Evolutionary conservation across 2,888 invertebrate species (phyloP).

Genomic region (Cecidostiba fungosa): DNA sequence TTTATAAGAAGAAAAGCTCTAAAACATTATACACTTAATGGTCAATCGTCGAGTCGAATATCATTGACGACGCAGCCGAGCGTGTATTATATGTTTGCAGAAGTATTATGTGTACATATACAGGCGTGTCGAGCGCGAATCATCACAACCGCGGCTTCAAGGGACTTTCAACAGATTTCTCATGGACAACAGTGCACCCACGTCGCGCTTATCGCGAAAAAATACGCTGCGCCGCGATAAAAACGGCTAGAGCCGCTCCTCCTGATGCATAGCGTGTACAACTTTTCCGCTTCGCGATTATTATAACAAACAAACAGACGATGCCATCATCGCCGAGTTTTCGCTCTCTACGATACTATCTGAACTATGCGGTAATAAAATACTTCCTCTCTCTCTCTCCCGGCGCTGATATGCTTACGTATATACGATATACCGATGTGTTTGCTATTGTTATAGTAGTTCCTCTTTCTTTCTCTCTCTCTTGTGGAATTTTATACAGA

Average conservation of each 20-base stretch:
- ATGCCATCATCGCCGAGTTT: conserved; percentile 11
- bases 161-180: neutral
- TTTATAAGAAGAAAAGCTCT: neutral
- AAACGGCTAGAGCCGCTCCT: neutral
- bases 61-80: neutral
- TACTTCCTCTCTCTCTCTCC: neutral
- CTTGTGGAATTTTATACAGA: no score
- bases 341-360: neutral
- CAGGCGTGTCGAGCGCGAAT: neutral
- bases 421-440: neutral
- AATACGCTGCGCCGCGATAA: neutral
- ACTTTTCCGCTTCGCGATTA: neutral
- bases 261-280: neutral
- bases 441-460: neutral
- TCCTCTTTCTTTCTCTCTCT: neutral
- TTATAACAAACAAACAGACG: neutral
- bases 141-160: neutral
- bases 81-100: neutral
- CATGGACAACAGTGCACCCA: neutral
- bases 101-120: conserved; percentile 6
- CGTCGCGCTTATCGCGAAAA: neutral
- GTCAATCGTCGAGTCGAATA: neutral
- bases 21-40: neutral
- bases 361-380: conserved; percentile 20
- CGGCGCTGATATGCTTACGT: neutral